Evolutionary conservation across 2,888 invertebrate genomes (phyloP).

Genomic region (Watsonalla binaria): DNA sequence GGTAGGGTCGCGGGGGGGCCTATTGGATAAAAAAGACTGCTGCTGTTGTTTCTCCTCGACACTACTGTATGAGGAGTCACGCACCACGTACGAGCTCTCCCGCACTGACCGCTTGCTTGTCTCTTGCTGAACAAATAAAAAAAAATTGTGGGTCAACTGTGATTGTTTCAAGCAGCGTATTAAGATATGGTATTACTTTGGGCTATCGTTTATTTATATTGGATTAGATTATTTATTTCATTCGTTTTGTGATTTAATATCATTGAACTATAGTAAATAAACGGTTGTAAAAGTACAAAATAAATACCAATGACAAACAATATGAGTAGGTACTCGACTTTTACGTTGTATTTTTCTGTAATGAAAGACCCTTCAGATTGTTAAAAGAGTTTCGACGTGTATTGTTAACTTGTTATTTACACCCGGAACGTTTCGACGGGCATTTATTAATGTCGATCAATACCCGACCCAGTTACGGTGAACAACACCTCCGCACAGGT

Average conservation of each 20-base stretch:
- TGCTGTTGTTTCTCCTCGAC: conserved; percentile 66
- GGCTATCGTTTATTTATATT: too few relatives aligned
- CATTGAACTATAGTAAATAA: too few relatives aligned
- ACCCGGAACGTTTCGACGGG: background rate
- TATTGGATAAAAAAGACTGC: conserved; percentile 80
- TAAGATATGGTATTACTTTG: too few relatives aligned
- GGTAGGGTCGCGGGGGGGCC: conserved; percentile 77
- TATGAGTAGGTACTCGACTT: too few relatives aligned
- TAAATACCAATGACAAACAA: too few relatives aligned
- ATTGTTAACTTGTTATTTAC: conserved; percentile 2
- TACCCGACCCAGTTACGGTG: background rate
- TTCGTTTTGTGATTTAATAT: too few relatives aligned
- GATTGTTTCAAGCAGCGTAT: too few relatives aligned
- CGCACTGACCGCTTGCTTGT: conserved; percentile 61
- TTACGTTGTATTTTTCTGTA: too few relatives aligned
- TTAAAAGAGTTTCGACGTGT: background rate
- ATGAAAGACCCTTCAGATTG: background rate
- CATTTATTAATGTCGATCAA: conserved; percentile 3
- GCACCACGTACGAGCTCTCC: conserved; percentile 69
- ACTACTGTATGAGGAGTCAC: conserved; percentile 70
- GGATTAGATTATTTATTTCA: too few relatives aligned
- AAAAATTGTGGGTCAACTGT: background rate
- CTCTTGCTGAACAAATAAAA: conserved; percentile 46
- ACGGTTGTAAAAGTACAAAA: too few relatives aligned
- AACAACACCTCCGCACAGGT: background rate